Evolutionary conservation across 2,888 invertebrate genomes (phyloP).

Genomic region (Rhodophaea formosa): DNA sequence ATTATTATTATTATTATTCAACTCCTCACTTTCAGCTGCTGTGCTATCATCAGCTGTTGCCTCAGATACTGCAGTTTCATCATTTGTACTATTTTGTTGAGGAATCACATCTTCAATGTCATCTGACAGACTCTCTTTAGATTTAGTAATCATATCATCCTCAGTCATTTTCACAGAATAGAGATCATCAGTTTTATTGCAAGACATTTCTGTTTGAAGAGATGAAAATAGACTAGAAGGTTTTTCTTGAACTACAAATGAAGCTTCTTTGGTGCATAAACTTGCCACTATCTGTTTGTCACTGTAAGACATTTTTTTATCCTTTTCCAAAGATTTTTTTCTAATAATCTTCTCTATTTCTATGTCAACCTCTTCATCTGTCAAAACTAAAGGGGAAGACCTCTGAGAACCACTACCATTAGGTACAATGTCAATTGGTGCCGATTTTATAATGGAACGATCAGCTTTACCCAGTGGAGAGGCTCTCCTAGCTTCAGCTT

Average conservation of each 20-base stretch:
- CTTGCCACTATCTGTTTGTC: slow-evolving; percentile 45
- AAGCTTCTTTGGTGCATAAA: slow-evolving; percentile 40
- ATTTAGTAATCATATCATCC: slow-evolving; percentile 38
- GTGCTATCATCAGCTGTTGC: slow-evolving; percentile 43
- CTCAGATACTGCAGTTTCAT: slow-evolving; percentile 44
- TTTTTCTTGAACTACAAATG: slow-evolving; percentile 45
- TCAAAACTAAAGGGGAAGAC: slow-evolving; percentile 81
- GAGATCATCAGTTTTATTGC: slow-evolving; percentile 36
- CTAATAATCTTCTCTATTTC: slow-evolving; percentile 84
- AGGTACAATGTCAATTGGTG: slow-evolving; percentile 85
- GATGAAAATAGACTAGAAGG: slow-evolving; percentile 43
- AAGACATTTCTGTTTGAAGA: slow-evolving; percentile 44
- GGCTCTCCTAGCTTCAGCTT: slow-evolving; percentile 60
- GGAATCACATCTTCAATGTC: slow-evolving; percentile 39
- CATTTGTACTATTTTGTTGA: slow-evolving; percentile 48
- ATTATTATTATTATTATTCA: slow-evolving; percentile 60
- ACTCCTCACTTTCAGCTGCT: slow-evolving; percentile 49
- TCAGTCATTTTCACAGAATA: slow-evolving; percentile 41
- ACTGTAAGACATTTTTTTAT: slow-evolving; percentile 58
- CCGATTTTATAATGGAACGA: slow-evolving; percentile 79
- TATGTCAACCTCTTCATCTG: slow-evolving; percentile 85
- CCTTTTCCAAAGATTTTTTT: slow-evolving; percentile 76
- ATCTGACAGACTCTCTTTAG: slow-evolving; percentile 41
- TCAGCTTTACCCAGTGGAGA: slow-evolving; percentile 72
- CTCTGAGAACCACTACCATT: slow-evolving; percentile 75